A percentile compares a stretch with the other conserved stretches of the same genome.
These are phyloP conservation scores for pig (Sus scrofa) DNA, from an alignment of 2,113 vertebrate species.

Conservation along the genomic window T2T-Sscrofa CM000819.6:130087001-130087500, in stretches of 20 bases:
- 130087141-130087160: not conserved
- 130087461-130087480: not conserved
- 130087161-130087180: not conserved
- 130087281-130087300: not conserved
- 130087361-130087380: not conserved
- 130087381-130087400: not conserved
- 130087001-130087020: constrained; percentile 79
- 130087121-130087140: not conserved
- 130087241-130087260: not conserved
- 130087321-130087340: not conserved
- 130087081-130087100: constrained; percentile 73
- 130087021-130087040: constrained; percentile 72
- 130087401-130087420: not conserved
- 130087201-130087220: not conserved
- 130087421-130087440: not conserved
- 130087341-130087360: not conserved
- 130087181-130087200: not conserved
- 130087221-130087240: not conserved
- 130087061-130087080: constrained; percentile 9
- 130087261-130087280: not conserved
- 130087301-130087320: not conserved
- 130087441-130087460: constrained; percentile 13
- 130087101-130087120: not conserved
- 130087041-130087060: constrained; percentile 61
- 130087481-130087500: constrained; percentile 9